A percentile compares a stretch with the other conserved stretches of the same genome.
These are phyloP conservation scores for Neomonachus schauinslandi DNA, from an alignment of 2,113 vertebrate species.

Conservation along the genomic window DNA sequence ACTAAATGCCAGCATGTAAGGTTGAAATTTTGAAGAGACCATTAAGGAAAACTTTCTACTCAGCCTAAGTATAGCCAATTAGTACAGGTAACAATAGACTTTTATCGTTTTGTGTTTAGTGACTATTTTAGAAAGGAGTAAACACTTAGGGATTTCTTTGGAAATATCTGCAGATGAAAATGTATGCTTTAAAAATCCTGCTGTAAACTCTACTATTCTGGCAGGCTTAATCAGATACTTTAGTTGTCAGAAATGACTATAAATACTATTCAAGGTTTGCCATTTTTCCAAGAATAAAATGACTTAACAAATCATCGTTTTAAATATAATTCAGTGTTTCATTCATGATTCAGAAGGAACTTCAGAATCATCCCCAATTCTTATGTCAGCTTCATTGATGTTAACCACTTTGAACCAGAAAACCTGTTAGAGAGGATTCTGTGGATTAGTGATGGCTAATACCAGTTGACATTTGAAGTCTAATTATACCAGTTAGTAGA, in stretches of 20 bases:
- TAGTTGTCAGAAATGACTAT: slow-evolving; percentile 21
- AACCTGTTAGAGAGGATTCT: neutral
- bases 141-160: neutral
- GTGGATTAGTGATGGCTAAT: neutral
- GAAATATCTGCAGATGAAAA: neutral
- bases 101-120: slow-evolving; percentile 13
- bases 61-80: slow-evolving; percentile 17
- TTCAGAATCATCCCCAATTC: neutral
- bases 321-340: neutral
- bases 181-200: neutral
- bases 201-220: neutral
- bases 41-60: slow-evolving; percentile 48
- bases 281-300: slow-evolving; percentile 37
- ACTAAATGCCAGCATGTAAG: slow-evolving; percentile 72
- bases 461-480: neutral
- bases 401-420: neutral
- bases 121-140: neutral
- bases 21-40: slow-evolving; percentile 55
- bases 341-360: neutral
- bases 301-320: neutral
- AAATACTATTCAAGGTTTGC: neutral
- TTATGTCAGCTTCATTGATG: neutral
- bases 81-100: slow-evolving; percentile 28
- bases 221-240: neutral
- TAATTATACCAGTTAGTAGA: neutral